phyloP scores from a whole-genome alignment of 1,140 invertebrate genomes.

The Bombus sibiricus region DNA sequence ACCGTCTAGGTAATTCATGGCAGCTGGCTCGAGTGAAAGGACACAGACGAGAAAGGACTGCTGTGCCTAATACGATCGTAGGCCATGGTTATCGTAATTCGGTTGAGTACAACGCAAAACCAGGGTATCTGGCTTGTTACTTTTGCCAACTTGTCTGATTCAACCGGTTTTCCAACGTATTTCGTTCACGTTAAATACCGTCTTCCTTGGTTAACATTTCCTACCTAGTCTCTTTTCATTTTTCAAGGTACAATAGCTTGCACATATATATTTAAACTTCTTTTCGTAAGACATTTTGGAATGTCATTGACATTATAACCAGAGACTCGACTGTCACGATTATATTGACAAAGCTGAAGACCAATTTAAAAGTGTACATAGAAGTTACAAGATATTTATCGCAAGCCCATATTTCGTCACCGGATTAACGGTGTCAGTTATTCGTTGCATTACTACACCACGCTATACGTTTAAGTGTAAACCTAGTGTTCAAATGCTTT shows the following conservation, averaged over 20 bases:
- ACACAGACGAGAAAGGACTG: slow-evolving; percentile 40
- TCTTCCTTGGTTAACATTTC: neutral
- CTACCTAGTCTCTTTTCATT: neutral
- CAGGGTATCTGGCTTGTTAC: neutral
- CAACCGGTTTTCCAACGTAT: neutral
- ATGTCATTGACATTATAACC: no score
- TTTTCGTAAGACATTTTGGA: no score
- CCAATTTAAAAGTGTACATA: no score
- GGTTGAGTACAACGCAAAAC: neutral
- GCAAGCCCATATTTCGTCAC: no score
- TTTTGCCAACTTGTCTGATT: neutral
- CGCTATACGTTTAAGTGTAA: no score
- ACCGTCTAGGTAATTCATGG: slow-evolving; percentile 27
- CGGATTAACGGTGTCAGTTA: no score
- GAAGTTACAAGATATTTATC: no score
- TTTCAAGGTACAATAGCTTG: neutral
- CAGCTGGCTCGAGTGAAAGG: slow-evolving; percentile 52
- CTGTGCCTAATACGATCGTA: neutral
- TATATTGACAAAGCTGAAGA: no score
- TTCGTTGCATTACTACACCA: no score
- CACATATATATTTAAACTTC: no score
- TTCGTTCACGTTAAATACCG: neutral
- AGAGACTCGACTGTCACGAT: no score
- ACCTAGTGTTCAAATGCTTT: fast-evolving
- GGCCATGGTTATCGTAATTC: slow-evolving; percentile 14